These are phyloP conservation scores for Hyposmocoma kahamanoa DNA, from an alignment of 1,140 invertebrate species.

Conservation along the genomic window DNA sequence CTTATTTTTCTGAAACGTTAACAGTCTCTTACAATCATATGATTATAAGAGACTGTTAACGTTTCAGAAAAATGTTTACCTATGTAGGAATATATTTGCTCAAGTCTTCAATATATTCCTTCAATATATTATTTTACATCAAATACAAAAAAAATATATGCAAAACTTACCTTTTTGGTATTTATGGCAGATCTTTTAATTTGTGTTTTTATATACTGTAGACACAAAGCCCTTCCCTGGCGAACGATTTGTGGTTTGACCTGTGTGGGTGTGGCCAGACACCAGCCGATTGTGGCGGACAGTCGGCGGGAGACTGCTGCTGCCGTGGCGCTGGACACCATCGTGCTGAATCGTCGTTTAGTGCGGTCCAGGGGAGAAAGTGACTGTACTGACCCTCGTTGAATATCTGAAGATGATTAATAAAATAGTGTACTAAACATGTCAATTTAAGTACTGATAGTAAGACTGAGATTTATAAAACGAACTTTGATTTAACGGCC, in stretches of 20 bases:
- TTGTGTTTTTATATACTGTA: constrained; percentile 64
- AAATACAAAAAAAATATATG: no score
- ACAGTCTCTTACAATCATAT: no score
- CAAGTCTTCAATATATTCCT: no score
- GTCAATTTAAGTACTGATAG: no score
- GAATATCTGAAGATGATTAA: constrained; percentile 20
- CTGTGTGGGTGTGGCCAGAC: constrained; percentile 52
- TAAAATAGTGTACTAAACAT: no score
- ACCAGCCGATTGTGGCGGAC: constrained; percentile 65
- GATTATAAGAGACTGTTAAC: no score
- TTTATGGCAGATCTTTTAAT: constrained; percentile 49
- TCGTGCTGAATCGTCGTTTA: constrained; percentile 60
- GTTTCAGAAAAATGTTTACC: no score
- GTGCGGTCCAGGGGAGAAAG: constrained; percentile 58
- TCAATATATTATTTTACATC: no score
- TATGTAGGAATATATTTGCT: no score
- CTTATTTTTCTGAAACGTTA: no score
- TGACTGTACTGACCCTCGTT: constrained; percentile 27
- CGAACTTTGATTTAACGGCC: no score
- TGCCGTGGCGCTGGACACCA: constrained; percentile 56
- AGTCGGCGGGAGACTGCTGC: constrained; percentile 57
- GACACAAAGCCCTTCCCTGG: constrained; percentile 58
- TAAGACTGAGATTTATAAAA: no score
- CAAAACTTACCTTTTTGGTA: constrained; percentile 41
- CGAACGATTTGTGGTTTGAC: constrained; percentile 63